These are phyloP conservation scores for Oreochromis aureus DNA, from an alignment of 2,113 vertebrate genomes.

Conservation along the genomic window DNA sequence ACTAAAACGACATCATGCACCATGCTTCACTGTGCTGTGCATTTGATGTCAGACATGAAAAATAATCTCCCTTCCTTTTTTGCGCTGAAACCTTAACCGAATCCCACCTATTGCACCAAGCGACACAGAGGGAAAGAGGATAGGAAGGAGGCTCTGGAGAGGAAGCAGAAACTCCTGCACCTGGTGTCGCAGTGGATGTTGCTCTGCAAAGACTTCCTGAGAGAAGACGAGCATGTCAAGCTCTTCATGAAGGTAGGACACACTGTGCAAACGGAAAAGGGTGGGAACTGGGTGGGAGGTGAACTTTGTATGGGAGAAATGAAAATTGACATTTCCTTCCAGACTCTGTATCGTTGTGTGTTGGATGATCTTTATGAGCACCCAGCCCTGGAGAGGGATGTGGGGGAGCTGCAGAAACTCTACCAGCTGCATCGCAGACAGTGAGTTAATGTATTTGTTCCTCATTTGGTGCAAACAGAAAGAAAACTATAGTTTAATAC, in stretches of 20 bases:
- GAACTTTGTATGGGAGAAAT: neutral
- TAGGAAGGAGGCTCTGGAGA: conserved; percentile 78
- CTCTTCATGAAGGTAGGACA: conserved; percentile 88
- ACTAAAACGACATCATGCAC: neutral
- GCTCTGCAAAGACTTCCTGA: conserved; percentile 86
- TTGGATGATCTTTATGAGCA: conserved; percentile 93
- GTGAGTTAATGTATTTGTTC: conserved; percentile 71
- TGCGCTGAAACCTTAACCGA: conserved; percentile 78
- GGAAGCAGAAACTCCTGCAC: conserved; percentile 90
- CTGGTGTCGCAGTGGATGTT: conserved; percentile 90
- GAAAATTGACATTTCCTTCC: conserved; percentile 34
- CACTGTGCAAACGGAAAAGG: neutral
- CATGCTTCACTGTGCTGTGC: neutral
- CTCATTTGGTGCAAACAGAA: neutral
- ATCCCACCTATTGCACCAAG: conserved; percentile 87
- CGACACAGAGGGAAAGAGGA: conserved; percentile 82
- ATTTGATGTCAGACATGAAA: neutral
- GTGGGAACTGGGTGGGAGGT: neutral
- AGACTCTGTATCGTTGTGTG: conserved; percentile 89
- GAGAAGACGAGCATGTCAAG: conserved; percentile 88
- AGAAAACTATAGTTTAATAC: neutral
- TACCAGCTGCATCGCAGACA: conserved; percentile 88
- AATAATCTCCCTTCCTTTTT: neutral
- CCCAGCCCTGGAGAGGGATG: conserved; percentile 85
- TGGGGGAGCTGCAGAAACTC: conserved; percentile 90